These are phyloP conservation scores for Anomalospiza imberbis DNA, from an alignment of 2,797 vertebrate species.

Conservation along the genomic window DNA sequence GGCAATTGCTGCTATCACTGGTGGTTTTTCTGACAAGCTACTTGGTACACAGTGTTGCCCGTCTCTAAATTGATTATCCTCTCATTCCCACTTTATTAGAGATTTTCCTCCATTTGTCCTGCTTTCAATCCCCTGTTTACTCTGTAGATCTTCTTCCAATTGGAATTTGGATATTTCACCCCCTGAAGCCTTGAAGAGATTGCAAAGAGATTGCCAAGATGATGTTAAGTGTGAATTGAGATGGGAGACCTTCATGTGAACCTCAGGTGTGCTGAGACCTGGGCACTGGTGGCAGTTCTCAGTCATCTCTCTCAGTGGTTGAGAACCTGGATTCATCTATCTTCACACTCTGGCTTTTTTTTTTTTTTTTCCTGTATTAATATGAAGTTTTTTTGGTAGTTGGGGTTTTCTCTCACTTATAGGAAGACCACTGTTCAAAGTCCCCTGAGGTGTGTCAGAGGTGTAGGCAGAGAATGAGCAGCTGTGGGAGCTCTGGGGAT, in stretches of 20 bases:
- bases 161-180: neutral
- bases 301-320: neutral
- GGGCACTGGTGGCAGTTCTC: neutral
- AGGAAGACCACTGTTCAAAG: neutral
- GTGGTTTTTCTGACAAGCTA: neutral
- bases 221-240: neutral
- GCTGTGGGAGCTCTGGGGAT: neutral
- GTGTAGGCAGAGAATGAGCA: neutral
- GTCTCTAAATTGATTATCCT: neutral
- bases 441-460: neutral
- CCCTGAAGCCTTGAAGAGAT: neutral
- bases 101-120: neutral
- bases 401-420: neutral
- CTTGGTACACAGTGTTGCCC: neutral
- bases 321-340: neutral
- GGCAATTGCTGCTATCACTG: neutral
- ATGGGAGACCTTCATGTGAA: neutral
- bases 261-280: neutral
- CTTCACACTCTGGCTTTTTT: neutral
- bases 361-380: neutral
- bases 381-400: neutral
- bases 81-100: neutral
- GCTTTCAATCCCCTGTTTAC: neutral
- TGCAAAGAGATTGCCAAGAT: neutral
- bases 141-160: neutral